phyloP scores from a whole-genome alignment of 2,888 invertebrate species.

The Papilio demoleus region DNA sequence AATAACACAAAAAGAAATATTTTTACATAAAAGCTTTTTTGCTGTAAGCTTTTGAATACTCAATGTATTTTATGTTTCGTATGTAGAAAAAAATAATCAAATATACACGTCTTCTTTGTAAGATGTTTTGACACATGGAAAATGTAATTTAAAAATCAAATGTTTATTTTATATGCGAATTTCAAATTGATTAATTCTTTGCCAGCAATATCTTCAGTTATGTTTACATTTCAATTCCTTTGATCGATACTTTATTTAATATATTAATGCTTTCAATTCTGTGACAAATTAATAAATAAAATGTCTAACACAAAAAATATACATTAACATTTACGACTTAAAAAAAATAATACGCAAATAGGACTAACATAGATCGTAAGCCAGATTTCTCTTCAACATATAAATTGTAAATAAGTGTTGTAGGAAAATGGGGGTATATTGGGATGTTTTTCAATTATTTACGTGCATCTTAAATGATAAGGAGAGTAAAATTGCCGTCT shows the following conservation, averaged over 20 bases:
- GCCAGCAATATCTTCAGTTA: neutral
- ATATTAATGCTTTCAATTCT: neutral
- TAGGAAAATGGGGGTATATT: neutral
- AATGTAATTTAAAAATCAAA: neutral
- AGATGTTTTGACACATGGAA: constrained; percentile 9
- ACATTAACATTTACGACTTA: neutral
- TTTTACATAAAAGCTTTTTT: constrained; percentile 22
- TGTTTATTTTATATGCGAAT: neutral
- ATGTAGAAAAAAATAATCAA: neutral
- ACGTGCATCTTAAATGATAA: neutral
- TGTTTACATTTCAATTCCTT: neutral
- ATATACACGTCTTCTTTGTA: neutral
- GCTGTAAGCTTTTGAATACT: neutral
- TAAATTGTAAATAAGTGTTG: neutral
- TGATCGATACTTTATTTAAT: neutral
- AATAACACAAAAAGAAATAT: constrained; percentile 3
- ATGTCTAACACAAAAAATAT: neutral
- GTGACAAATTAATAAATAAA: neutral
- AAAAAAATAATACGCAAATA: neutral
- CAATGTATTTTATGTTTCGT: neutral
- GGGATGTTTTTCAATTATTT: neutral
- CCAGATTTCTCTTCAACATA: neutral
- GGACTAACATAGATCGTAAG: neutral
- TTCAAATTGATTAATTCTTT: neutral
- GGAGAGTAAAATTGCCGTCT: no score